Percentiles rank a stretch among this genome's conserved stretches.
phyloP scores from a whole-genome alignment of 1,140 invertebrate genomes.

The Periplaneta americana region DNA sequence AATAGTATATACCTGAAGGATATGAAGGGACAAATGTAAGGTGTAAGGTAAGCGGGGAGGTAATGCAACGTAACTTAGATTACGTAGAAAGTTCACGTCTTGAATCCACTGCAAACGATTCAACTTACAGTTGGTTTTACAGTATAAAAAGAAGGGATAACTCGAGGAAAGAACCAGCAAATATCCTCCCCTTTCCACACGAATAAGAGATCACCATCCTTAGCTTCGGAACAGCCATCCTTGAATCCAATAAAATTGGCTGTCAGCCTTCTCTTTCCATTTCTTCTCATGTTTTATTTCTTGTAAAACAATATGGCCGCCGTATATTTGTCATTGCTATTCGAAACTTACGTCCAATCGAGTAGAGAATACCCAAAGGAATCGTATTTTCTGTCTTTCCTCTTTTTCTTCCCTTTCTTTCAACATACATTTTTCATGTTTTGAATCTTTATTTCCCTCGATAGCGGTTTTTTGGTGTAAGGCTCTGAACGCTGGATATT shows the following conservation, averaged over 20 bases:
- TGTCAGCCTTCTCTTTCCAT: neutral
- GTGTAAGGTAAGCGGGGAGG: too few species aligned
- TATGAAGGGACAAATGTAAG: too few species aligned
- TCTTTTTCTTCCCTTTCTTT: neutral
- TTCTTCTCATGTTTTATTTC: neutral
- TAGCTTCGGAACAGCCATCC: neutral
- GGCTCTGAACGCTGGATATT: neutral
- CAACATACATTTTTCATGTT: constrained; percentile 13
- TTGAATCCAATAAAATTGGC: neutral
- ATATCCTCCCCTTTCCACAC: neutral
- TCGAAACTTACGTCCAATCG: neutral
- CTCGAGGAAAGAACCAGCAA: too few species aligned
- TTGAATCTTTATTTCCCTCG: constrained; percentile 16
- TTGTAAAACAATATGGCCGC: neutral
- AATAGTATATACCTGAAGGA: too few species aligned
- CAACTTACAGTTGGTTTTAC: neutral
- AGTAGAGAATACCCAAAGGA: neutral
- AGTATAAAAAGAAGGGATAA: neutral
- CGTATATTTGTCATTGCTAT: neutral
- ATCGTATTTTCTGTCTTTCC: neutral
- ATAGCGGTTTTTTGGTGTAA: constrained; percentile 3
- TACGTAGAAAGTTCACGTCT: too few species aligned
- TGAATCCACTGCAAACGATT: neutral
- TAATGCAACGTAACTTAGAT: too few species aligned
- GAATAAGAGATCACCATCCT: neutral